Percentiles rank a stretch among this genome's conserved stretches.
Conservation (phyloP, 2,797 vertebrate species). For the Sebastes cheni region DNA sequence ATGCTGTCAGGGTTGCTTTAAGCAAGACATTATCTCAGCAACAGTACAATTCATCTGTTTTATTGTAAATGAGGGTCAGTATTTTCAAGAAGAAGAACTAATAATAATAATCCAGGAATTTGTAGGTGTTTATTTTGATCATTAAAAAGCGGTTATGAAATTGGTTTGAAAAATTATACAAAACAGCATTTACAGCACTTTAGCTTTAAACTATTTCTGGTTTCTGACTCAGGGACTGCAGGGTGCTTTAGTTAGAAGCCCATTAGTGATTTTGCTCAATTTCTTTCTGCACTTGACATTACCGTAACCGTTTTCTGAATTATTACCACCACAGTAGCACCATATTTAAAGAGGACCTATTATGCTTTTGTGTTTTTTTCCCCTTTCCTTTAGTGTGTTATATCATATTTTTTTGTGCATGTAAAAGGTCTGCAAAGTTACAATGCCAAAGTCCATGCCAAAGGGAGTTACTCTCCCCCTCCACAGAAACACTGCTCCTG, state of each 20-base stretch:
- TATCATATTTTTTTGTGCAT: too few species aligned
- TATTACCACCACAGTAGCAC: not conserved
- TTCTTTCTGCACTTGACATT: not conserved
- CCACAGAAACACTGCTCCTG: too few species aligned
- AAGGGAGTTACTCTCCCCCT: too few species aligned
- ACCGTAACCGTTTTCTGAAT: not conserved
- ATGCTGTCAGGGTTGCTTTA: not conserved
- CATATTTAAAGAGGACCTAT: not conserved
- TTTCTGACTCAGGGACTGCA: not conserved
- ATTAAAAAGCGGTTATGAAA: not conserved
- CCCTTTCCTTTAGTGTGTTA: too few species aligned
- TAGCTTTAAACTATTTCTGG: not conserved
- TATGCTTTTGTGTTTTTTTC: too few species aligned
- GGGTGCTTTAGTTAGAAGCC: not conserved
- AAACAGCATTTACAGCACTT: not conserved
- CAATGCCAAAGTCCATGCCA: too few species aligned
- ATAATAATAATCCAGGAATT: not conserved
- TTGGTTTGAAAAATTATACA: not conserved
- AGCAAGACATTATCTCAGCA: not conserved
- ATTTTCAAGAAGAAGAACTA: not conserved
- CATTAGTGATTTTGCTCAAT: not conserved
- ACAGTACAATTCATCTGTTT: not conserved
- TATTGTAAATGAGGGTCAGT: not conserved
- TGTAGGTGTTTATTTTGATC: not conserved
- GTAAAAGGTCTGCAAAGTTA: too few species aligned